phyloP scores from a whole-genome alignment of 2,888 invertebrate genomes.

The Spialia ferax region DNA sequence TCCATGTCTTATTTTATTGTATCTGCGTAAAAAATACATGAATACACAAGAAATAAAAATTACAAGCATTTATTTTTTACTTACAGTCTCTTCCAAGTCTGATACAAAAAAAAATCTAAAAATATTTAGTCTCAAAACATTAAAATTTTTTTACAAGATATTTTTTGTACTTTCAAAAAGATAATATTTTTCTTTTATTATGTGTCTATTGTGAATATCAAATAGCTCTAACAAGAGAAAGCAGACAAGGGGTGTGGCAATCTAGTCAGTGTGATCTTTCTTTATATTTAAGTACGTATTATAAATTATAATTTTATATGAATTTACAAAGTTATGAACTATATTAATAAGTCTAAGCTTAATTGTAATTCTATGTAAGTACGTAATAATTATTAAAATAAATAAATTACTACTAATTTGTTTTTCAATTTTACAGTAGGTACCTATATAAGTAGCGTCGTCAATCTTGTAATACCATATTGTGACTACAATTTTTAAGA shows the following conservation, averaged over 20 bases:
- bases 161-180: too few species aligned
- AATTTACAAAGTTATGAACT: conserved; percentile 29
- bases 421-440: conserved; percentile 1
- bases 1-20: too few species aligned
- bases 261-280: conserved; percentile 85
- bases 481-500: too few species aligned
- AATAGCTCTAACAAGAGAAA: conserved; percentile 47
- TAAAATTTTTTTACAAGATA: too few species aligned
- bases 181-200: not conserved
- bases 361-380: conserved; percentile 26
- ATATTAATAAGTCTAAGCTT: conserved; percentile 17
- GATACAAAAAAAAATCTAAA: not conserved
- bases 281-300: conserved; percentile 49
- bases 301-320: conserved; percentile 43
- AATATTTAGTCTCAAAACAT: too few species aligned
- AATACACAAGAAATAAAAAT: too few species aligned
- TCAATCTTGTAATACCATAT: too few species aligned
- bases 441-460: too few species aligned
- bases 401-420: conserved; percentile 2
- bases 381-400: conserved; percentile 29
- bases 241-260: conserved; percentile 84
- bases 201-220: conserved; percentile 41
- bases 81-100: not conserved
- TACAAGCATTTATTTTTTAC: too few species aligned
- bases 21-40: too few species aligned